Percentiles rank a stretch among this genome's conserved stretches.
Evolutionary conservation across 2,888 invertebrate genomes (phyloP).

Genomic region (Apeira syringaria): DNA sequence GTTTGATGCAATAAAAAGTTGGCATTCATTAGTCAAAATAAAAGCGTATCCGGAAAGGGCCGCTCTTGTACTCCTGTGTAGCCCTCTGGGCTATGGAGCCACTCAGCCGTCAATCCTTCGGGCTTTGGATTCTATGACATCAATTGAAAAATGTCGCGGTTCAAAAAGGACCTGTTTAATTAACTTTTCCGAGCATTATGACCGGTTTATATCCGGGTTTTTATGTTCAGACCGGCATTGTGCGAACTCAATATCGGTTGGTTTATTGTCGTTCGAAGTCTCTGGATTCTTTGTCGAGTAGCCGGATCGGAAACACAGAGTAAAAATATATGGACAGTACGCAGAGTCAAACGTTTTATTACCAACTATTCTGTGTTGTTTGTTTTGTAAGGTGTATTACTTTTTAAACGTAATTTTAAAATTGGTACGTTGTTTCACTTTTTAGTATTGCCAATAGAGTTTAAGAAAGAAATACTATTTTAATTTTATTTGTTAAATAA

Average conservation of each 20-base stretch:
- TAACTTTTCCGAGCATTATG: conserved; percentile 67
- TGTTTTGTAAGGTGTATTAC: too few species aligned
- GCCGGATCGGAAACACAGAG: conserved; percentile 5
- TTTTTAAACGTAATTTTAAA: too few species aligned
- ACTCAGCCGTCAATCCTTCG: conserved; percentile 35
- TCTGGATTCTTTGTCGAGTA: conserved; percentile 55
- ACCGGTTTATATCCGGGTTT: conserved; percentile 62
- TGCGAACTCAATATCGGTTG: conserved; percentile 70
- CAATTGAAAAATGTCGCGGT: conserved; percentile 63
- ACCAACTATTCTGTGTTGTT: too few species aligned
- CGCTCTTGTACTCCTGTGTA: conserved; percentile 6
- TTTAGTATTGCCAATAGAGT: too few species aligned
- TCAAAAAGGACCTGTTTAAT: conserved; percentile 66
- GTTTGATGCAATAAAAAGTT: conserved; percentile 23
- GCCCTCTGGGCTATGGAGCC: conserved; percentile 5
- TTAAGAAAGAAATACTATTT: too few species aligned
- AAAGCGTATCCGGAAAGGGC: conserved; percentile 18
- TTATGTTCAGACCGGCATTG: conserved; percentile 63
- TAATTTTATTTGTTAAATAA: too few species aligned
- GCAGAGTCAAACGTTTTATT: background rate
- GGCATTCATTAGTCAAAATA: conserved; percentile 23
- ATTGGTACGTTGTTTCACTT: too few species aligned
- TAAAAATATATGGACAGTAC: conserved; percentile 7
- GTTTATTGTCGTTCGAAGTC: conserved; percentile 59
- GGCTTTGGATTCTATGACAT: conserved; percentile 31